Percentiles rank a stretch among this genome's conserved stretches.
Conservation (phyloP, 2,888 invertebrate species). For the Trypoxylon attenuatum region DNA sequence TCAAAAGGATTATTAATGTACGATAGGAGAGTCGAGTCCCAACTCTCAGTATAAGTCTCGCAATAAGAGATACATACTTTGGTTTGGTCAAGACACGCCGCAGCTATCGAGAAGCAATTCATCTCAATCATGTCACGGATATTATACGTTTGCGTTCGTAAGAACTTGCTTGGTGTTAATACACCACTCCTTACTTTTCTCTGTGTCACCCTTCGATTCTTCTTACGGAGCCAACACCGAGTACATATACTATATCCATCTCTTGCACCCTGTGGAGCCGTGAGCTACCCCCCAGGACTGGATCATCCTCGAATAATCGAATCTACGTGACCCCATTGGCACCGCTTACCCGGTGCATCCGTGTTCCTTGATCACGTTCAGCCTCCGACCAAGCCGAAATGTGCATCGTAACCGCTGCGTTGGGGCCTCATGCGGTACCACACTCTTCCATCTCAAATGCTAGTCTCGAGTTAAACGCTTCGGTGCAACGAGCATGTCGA, state of each 20-base stretch:
- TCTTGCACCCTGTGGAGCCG: slow-evolving; percentile 37
- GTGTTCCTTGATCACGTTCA: slow-evolving; percentile 3
- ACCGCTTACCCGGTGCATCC: slow-evolving; percentile 11
- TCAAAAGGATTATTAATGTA: background rate
- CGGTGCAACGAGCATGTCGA: background rate
- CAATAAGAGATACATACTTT: background rate
- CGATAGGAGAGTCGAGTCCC: too few species aligned
- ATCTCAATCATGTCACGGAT: slow-evolving; percentile 35
- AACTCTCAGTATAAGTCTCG: too few species aligned
- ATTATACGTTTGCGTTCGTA: slow-evolving; percentile 13
- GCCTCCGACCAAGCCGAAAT: slow-evolving; percentile 1
- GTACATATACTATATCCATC: background rate
- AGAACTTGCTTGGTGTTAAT: slow-evolving; percentile 3
- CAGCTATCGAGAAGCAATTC: slow-evolving; percentile 40
- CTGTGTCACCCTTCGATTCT: slow-evolving; percentile 4
- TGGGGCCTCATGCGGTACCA: too few species aligned
- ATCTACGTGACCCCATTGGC: slow-evolving; percentile 39
- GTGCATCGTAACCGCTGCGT: background rate
- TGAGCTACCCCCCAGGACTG: slow-evolving; percentile 34
- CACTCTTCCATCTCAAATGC: too few species aligned
- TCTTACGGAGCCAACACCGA: background rate
- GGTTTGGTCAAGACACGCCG: slow-evolving; percentile 3
- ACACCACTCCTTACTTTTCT: slow-evolving; percentile 21
- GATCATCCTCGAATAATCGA: slow-evolving; percentile 30
- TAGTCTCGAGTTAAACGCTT: background rate